Percentiles rank a stretch among this genome's conserved stretches.
phyloP scores from a whole-genome alignment of 2,888 invertebrate genomes.

The Spialia ferax region DNA sequence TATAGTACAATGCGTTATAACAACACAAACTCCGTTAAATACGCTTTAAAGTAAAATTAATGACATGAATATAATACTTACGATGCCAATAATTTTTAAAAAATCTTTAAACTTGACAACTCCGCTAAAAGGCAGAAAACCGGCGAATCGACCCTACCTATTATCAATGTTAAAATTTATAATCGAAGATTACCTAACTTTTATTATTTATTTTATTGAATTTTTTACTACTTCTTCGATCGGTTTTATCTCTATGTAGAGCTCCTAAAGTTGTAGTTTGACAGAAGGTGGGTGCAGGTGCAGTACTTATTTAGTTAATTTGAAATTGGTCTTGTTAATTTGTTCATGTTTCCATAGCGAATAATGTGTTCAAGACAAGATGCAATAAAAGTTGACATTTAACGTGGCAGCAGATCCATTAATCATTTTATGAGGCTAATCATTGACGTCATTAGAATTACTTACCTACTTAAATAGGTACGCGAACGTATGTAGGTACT shows the following conservation, averaged over 20 bases:
- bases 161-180: too few species aligned
- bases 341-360: not conserved
- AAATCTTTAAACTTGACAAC: too few species aligned
- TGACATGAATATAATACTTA: too few species aligned
- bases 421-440: conserved; percentile 27
- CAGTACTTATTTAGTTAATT: not conserved
- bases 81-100: too few species aligned
- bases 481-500: not conserved
- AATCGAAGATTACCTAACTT: too few species aligned
- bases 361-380: conserved; percentile 8
- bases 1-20: too few species aligned
- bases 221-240: too few species aligned
- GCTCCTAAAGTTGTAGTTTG: not conserved
- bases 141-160: too few species aligned
- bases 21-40: too few species aligned
- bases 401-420: conserved; percentile 3
- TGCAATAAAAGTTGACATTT: conserved; percentile 3
- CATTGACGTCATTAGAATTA: conserved; percentile 29
- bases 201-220: too few species aligned
- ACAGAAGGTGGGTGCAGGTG: not conserved
- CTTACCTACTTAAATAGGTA: not conserved
- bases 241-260: not conserved
- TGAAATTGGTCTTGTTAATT: not conserved
- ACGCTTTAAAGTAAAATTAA: too few species aligned
- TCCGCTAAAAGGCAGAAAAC: too few species aligned